A percentile compares a stretch with the other conserved stretches of the same genome.
Evolutionary conservation across 2,113 vertebrate genomes (phyloP).

Genomic region (Lepisosteus oculatus): DNA sequence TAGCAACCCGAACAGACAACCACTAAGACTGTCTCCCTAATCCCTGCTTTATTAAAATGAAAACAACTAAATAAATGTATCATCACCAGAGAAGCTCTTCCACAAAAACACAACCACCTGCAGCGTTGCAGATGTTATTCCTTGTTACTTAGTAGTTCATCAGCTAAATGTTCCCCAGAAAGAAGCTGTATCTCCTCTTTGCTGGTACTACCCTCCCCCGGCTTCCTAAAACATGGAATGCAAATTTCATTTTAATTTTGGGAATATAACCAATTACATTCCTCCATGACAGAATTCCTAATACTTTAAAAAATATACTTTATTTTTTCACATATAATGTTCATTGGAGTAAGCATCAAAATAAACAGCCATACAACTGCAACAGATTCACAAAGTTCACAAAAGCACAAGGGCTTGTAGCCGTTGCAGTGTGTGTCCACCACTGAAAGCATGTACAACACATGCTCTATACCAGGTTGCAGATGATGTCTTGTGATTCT

Average conservation of each 20-base stretch:
- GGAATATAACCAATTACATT: neutral
- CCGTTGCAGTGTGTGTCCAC: too few relatives aligned
- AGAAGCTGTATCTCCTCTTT: neutral
- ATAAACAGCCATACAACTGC: too few relatives aligned
- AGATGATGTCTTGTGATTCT: too few relatives aligned
- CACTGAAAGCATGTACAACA: too few relatives aligned
- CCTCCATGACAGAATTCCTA: neutral
- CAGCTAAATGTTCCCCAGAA: neutral
- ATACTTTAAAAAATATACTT: neutral
- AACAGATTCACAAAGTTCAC: too few relatives aligned
- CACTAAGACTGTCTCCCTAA: neutral
- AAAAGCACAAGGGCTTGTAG: too few relatives aligned
- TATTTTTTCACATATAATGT: too few relatives aligned
- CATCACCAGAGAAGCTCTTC: neutral
- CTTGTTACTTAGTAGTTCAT: neutral
- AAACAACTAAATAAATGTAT: constrained; percentile 8
- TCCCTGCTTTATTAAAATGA: constrained; percentile 5
- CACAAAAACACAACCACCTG: constrained; percentile 2
- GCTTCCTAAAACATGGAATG: neutral
- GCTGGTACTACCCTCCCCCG: too few relatives aligned
- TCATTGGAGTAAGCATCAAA: too few relatives aligned
- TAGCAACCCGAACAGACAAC: neutral
- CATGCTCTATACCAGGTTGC: too few relatives aligned
- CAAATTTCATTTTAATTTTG: neutral
- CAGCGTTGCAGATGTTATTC: neutral